These are phyloP conservation scores for Diadema setosum DNA, from an alignment of 35 echinoderm and acorn worm genomes.

Conservation along the genomic window DNA sequence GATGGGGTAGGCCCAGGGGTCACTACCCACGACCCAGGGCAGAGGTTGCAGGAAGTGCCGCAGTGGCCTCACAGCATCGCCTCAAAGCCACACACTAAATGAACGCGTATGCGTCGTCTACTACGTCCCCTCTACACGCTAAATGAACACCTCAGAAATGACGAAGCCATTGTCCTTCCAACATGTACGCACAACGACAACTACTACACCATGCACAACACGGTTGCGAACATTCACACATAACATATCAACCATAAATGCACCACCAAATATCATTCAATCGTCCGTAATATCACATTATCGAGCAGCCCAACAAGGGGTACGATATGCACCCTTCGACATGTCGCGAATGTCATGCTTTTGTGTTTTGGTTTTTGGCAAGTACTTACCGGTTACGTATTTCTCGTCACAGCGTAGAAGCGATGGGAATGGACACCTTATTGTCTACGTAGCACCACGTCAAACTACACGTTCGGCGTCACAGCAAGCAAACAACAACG, in stretches of 20 bases:
- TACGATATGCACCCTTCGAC: constrained; percentile 13
- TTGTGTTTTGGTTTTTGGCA: constrained; percentile 49
- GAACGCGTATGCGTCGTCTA: no score
- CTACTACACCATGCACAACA: not conserved
- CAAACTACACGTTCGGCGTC: constrained; percentile 58
- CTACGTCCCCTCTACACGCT: not conserved
- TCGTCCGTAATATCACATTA: constrained; percentile 9
- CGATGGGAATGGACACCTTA: constrained; percentile 70
- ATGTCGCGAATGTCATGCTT: constrained; percentile 42
- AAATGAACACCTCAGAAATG: not conserved
- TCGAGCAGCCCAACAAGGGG: not conserved
- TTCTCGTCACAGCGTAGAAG: constrained; percentile 68
- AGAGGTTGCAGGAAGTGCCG: no score
- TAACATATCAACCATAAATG: not conserved
- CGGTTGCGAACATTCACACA: not conserved
- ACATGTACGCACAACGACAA: constrained; percentile 1
- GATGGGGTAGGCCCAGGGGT: no score
- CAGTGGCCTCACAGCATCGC: no score
- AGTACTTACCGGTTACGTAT: constrained; percentile 77
- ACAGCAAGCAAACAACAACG: constrained; percentile 10
- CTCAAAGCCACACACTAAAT: no score
- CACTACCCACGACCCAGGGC: no score
- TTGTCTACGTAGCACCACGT: constrained; percentile 72
- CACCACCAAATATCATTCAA: not conserved
- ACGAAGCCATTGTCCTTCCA: constrained; percentile 4